Conservation (phyloP, 1,140 invertebrate genomes). For the Neodiprion lecontei region DNA sequence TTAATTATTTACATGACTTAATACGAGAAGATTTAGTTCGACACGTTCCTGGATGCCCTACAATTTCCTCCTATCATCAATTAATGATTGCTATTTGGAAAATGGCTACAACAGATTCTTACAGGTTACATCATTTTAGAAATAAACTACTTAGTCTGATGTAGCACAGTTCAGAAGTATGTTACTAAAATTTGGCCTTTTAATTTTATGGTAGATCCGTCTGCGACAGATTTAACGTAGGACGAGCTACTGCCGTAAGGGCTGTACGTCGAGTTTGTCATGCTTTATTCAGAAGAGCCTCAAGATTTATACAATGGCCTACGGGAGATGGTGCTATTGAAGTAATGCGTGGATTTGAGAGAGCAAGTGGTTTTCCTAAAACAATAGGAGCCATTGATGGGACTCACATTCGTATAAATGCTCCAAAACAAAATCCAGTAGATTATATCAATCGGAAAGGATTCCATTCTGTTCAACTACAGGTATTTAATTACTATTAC, state of each 20-base stretch:
- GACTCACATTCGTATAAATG: slow-evolving; percentile 31
- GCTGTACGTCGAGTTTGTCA: slow-evolving; percentile 26
- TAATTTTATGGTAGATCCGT: slow-evolving; percentile 18
- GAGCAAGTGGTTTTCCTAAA: slow-evolving; percentile 30
- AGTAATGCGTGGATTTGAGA: slow-evolving; percentile 26
- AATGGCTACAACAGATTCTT: too few species aligned
- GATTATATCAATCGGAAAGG: slow-evolving; percentile 23
- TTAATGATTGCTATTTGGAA: too few species aligned
- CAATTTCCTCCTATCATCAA: too few species aligned
- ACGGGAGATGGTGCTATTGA: slow-evolving; percentile 21
- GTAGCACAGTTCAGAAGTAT: too few species aligned
- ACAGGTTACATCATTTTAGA: neutral
- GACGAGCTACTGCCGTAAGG: slow-evolving; percentile 24
- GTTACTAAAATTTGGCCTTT: too few species aligned
- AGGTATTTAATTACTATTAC: neutral
- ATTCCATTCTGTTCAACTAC: slow-evolving; percentile 20
- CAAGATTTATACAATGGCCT: slow-evolving; percentile 32
- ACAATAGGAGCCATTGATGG: slow-evolving; percentile 34
- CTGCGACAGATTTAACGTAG: slow-evolving; percentile 34
- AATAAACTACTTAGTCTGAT: too few species aligned
- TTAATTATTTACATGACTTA: too few species aligned
- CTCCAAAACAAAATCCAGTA: slow-evolving; percentile 31
- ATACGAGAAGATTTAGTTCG: too few species aligned
- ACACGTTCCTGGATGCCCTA: too few species aligned
- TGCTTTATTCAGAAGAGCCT: slow-evolving; percentile 21